Conservation (phyloP, 2,888 invertebrate species). For the Sarcophaga rosellei region DNA sequence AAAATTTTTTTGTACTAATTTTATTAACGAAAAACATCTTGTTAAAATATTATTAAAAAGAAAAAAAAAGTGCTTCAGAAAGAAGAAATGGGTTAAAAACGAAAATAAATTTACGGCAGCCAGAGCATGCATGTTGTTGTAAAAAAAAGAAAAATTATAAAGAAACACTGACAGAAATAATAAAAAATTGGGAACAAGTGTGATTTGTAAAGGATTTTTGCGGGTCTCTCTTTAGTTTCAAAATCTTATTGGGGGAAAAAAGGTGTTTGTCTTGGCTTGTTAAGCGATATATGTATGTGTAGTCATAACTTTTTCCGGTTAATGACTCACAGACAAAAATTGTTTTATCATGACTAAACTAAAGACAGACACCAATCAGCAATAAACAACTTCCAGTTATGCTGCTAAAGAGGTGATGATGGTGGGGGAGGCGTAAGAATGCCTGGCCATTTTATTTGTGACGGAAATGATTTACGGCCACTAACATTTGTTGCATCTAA, state of each 20-base stretch:
- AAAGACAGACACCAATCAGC: not conserved
- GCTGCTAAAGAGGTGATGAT: slow-evolving; percentile 19
- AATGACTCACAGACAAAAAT: not conserved
- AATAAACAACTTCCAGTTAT: not conserved
- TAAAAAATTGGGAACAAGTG: not conserved
- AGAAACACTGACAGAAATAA: too few relatives aligned
- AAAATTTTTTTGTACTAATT: not conserved
- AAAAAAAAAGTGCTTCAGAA: not conserved
- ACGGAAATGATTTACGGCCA: slow-evolving; percentile 64
- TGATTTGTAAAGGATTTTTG: too few relatives aligned
- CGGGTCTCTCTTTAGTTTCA: too few relatives aligned
- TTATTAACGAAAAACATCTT: not conserved
- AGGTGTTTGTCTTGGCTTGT: not conserved
- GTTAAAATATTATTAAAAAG: not conserved
- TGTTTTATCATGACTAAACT: slow-evolving; percentile 2
- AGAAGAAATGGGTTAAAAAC: not conserved
- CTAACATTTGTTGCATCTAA: slow-evolving; percentile 3
- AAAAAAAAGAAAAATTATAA: too few relatives aligned
- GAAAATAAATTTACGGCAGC: not conserved
- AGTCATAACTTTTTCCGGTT: not conserved
- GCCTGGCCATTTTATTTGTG: slow-evolving; percentile 20
- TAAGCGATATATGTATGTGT: not conserved
- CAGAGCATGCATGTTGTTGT: not conserved
- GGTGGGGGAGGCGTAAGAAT: not conserved
- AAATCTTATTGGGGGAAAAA: not conserved